Conservation (phyloP, 2,797 vertebrate species). For the Siniperca scherzeri region DNA sequence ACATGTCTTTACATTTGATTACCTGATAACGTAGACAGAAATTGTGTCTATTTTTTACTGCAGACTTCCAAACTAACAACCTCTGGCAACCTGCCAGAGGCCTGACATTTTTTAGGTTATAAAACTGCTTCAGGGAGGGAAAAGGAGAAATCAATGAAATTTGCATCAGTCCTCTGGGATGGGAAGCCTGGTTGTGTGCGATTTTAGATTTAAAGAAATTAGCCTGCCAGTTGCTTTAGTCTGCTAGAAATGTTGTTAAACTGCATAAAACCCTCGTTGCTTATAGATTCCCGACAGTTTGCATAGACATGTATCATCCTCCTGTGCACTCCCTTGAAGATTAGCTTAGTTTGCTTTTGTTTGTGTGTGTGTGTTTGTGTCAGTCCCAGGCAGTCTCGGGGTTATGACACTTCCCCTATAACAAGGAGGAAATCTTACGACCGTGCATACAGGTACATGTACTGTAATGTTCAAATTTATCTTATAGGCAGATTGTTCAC, state of each 20-base stretch:
- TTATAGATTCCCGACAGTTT: slow-evolving; percentile 18
- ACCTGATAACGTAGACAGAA: background rate
- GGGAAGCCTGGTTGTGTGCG: slow-evolving; percentile 8
- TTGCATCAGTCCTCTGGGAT: slow-evolving; percentile 27
- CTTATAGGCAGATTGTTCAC: background rate
- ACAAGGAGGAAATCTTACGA: slow-evolving; percentile 96
- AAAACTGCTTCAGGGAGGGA: slow-evolving; percentile 29
- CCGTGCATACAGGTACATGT: slow-evolving; percentile 89
- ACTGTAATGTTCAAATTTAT: slow-evolving; percentile 22
- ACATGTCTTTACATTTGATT: background rate
- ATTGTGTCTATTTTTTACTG: background rate
- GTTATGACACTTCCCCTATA: slow-evolving; percentile 92
- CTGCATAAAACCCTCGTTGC: slow-evolving; percentile 14
- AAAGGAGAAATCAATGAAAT: slow-evolving; percentile 31
- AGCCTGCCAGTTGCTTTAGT: slow-evolving; percentile 27
- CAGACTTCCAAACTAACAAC: slow-evolving; percentile 17
- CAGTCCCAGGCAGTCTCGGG: slow-evolving; percentile 96
- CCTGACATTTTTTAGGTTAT: slow-evolving; percentile 32
- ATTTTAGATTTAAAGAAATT: slow-evolving; percentile 42
- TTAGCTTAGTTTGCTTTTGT: slow-evolving; percentile 47
- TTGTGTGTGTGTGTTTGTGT: slow-evolving; percentile 59
- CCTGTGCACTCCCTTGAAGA: slow-evolving; percentile 26
- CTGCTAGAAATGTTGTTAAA: slow-evolving; percentile 27
- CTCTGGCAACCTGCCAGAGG: slow-evolving; percentile 7
- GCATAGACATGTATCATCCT: slow-evolving; percentile 13